These are phyloP conservation scores for Actinia equina DNA, from an alignment of 64 coral and sea anemone species.

Conservation along the genomic window DNA sequence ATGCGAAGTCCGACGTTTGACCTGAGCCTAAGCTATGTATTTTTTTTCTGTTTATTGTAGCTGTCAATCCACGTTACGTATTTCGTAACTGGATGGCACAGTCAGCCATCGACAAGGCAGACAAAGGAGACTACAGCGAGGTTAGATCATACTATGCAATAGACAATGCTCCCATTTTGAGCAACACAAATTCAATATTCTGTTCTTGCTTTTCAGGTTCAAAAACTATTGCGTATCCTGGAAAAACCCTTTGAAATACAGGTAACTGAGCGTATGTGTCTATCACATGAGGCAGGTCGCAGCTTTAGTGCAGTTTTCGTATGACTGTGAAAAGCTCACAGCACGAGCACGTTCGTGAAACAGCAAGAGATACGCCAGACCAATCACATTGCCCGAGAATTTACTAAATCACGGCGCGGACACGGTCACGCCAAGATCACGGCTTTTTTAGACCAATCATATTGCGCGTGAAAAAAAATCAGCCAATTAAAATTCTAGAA, in stretches of 20 bases:
- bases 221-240: slow-evolving; percentile 55
- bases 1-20: too few relatives aligned
- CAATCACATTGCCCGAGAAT: too few relatives aligned
- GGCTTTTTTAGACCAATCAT: too few relatives aligned
- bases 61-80: slow-evolving; percentile 79
- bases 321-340: background rate
- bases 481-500: too few relatives aligned
- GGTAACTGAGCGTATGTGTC: too few relatives aligned
- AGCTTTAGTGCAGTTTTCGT: background rate
- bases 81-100: slow-evolving; percentile 96
- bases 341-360: too few relatives aligned
- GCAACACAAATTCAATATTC: background rate
- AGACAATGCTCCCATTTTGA: too few relatives aligned
- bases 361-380: too few relatives aligned
- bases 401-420: too few relatives aligned
- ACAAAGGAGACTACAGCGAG: slow-evolving; percentile 71
- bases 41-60: slow-evolving; percentile 14
- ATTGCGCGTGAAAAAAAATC: too few relatives aligned
- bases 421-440: too few relatives aligned
- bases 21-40: background rate
- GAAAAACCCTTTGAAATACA: slow-evolving; percentile 65
- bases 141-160: slow-evolving; percentile 12
- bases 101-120: slow-evolving; percentile 66
- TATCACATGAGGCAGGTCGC: too few relatives aligned
- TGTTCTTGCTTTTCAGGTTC: slow-evolving; percentile 43